These are phyloP conservation scores for Ectobius pallidus DNA, from an alignment of 2,888 invertebrate genomes.

Conservation along the genomic window DNA sequence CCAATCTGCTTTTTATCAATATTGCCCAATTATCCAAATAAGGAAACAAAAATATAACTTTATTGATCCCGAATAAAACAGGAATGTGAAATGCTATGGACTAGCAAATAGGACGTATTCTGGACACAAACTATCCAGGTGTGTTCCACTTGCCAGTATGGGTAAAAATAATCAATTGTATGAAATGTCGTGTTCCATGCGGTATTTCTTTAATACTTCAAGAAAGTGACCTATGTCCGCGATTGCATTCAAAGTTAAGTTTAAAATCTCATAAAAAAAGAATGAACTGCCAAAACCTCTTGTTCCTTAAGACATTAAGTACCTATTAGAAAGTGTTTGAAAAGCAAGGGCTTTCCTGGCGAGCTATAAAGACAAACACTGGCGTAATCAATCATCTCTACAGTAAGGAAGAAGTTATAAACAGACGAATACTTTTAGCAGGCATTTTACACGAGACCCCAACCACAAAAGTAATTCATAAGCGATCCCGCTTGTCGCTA, in stretches of 20 bases:
- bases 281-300: conserved; percentile 16
- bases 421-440: conserved; percentile 2
- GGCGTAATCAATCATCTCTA: conserved; percentile 13
- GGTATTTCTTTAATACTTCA: no score
- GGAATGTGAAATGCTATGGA: no score
- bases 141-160: neutral
- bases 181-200: no score
- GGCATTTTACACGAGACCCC: conserved; percentile 9
- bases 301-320: conserved; percentile 21
- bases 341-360: neutral
- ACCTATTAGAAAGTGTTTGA: conserved; percentile 2
- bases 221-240: no score
- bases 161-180: no score
- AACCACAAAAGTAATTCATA: conserved; percentile 5
- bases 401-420: neutral
- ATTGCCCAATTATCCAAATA: no score
- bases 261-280: neutral
- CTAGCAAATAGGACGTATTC: no score
- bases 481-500: neutral
- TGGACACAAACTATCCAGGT: no score
- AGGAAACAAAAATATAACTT: no score
- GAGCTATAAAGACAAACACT: conserved; percentile 1
- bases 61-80: no score
- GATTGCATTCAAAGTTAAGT: no score
- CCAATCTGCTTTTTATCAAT: no score